Conservation (phyloP, 2,888 invertebrate species). For the Eilema depressum region DNA sequence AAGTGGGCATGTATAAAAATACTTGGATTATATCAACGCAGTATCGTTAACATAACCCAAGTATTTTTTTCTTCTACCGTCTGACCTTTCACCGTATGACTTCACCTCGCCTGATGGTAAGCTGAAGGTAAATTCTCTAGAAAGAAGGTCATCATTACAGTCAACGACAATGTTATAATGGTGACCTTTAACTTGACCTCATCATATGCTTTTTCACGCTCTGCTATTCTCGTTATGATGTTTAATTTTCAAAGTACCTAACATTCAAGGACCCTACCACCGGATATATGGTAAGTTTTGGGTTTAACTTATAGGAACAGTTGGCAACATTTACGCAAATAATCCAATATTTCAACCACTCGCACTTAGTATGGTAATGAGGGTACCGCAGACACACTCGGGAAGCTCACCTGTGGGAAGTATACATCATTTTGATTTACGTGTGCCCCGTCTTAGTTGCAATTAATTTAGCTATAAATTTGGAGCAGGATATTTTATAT, state of each 20-base stretch:
- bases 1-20: no score
- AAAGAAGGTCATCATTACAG: no score
- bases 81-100: no score
- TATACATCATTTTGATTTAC: conserved; percentile 54
- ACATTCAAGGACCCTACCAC: background rate
- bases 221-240: no score
- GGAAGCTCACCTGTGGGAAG: conserved; percentile 42
- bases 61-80: no score
- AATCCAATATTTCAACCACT: conserved; percentile 35
- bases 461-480: conserved; percentile 41
- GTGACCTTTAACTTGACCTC: no score
- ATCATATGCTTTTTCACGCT: no score
- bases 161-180: background rate
- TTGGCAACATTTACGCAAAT: conserved; percentile 31
- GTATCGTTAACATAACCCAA: no score
- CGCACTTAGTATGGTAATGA: conserved; percentile 55
- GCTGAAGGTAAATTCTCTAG: no score
- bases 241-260: no score
- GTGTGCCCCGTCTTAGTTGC: conserved; percentile 32
- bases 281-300: conserved; percentile 6
- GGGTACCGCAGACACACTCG: conserved; percentile 32
- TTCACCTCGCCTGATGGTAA: no score
- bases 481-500: conserved; percentile 24
- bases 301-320: conserved; percentile 11
- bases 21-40: no score